phyloP scores from a whole-genome alignment of 1,140 invertebrate species.

The Physella acuta region DNA sequence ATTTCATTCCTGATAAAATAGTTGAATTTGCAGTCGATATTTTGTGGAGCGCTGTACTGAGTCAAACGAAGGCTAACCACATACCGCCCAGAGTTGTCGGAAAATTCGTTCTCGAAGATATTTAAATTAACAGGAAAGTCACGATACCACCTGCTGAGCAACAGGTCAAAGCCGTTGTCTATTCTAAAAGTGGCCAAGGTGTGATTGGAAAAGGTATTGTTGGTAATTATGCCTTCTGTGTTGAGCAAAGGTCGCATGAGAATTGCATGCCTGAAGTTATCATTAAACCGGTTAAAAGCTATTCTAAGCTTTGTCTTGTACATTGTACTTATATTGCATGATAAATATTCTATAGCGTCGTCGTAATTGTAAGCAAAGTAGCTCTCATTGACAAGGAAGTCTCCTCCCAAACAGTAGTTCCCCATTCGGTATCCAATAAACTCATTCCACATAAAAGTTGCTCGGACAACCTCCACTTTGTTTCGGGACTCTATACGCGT shows the following conservation, averaged over 20 bases:
- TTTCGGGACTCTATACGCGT: slow-evolving; percentile 44
- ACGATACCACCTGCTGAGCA: slow-evolving; percentile 59
- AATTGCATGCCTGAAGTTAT: slow-evolving; percentile 53
- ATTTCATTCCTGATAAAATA: slow-evolving; percentile 84
- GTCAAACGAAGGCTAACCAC: slow-evolving; percentile 84
- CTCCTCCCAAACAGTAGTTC: slow-evolving; percentile 53
- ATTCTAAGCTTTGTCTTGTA: slow-evolving; percentile 52
- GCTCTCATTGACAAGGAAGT: slow-evolving; percentile 51
- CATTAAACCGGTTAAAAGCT: slow-evolving; percentile 51
- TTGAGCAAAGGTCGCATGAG: slow-evolving; percentile 54
- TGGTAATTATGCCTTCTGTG: slow-evolving; percentile 55
- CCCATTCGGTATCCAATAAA: slow-evolving; percentile 54
- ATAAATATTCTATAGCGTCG: slow-evolving; percentile 55
- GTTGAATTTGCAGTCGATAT: slow-evolving; percentile 84
- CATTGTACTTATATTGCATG: slow-evolving; percentile 49
- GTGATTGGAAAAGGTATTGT: slow-evolving; percentile 83
- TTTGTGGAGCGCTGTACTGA: slow-evolving; percentile 80
- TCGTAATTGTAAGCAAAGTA: slow-evolving; percentile 46
- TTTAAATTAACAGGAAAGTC: slow-evolving; percentile 63
- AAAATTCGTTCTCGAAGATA: slow-evolving; percentile 87
- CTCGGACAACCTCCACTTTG: slow-evolving; percentile 46
- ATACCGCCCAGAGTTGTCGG: slow-evolving; percentile 81
- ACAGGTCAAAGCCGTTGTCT: slow-evolving; percentile 73
- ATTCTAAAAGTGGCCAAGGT: slow-evolving; percentile 82
- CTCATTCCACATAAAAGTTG: slow-evolving; percentile 47